Conservation (phyloP, 2,888 invertebrate genomes). For the Nephrotoma flavescens region DNA sequence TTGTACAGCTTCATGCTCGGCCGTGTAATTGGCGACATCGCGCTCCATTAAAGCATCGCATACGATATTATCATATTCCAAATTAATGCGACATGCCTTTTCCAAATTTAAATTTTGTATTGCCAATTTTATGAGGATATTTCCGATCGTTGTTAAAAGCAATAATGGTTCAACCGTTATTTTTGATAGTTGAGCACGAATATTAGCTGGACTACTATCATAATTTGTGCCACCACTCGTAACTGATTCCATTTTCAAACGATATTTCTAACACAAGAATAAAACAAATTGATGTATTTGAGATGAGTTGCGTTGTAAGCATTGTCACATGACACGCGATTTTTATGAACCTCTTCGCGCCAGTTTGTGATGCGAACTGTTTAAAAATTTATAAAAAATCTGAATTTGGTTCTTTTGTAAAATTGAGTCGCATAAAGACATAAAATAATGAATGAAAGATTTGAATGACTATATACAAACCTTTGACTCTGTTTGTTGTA, state of each 20-base stretch:
- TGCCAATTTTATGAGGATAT: slow-evolving; percentile 53
- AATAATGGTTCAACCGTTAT: not conserved
- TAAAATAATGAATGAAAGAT: not conserved
- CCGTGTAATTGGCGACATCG: slow-evolving; percentile 42
- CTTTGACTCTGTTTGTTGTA: not conserved
- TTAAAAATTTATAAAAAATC: not conserved
- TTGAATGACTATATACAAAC: not conserved
- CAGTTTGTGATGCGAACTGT: not conserved
- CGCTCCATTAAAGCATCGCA: slow-evolving; percentile 63
- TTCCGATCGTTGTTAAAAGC: slow-evolving; percentile 21
- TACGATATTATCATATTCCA: slow-evolving; percentile 52
- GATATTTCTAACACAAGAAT: not conserved
- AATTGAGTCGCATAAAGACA: too few species aligned
- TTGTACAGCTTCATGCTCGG: slow-evolving; percentile 51
- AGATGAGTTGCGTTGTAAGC: not conserved
- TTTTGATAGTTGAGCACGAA: not conserved
- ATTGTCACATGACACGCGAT: not conserved
- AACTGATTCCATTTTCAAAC: not conserved
- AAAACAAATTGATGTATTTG: not conserved
- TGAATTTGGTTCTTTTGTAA: not conserved
- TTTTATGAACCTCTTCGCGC: not conserved
- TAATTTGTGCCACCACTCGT: not conserved
- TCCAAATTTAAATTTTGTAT: slow-evolving; percentile 75
- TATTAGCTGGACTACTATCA: not conserved
- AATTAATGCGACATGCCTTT: slow-evolving; percentile 73